Evolutionary conservation across 2,888 invertebrate genomes (phyloP).

Genomic region (Dasypogon diadema): DNA sequence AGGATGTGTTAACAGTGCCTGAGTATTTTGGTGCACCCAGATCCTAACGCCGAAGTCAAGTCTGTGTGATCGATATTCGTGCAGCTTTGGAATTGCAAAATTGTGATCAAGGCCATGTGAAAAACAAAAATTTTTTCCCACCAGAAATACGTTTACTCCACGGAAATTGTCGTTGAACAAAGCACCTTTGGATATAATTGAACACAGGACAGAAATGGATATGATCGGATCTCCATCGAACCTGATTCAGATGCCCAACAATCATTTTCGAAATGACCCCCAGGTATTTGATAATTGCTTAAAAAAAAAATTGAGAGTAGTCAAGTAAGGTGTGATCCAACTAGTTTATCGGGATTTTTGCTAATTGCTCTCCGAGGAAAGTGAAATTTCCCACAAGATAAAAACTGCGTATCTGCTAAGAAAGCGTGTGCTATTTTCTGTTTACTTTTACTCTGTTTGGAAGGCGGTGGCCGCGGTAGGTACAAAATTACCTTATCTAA

Average conservation of each 20-base stretch:
- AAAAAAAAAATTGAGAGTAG: slow-evolving; percentile 1
- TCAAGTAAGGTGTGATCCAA: slow-evolving; percentile 24
- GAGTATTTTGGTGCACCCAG: slow-evolving; percentile 2
- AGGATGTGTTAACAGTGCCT: slow-evolving; percentile 1
- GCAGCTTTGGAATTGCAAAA: too few species aligned
- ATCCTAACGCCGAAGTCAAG: not conserved
- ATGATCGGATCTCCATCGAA: slow-evolving; percentile 44
- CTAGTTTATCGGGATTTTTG: slow-evolving; percentile 29
- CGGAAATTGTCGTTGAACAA: not conserved
- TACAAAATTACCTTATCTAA: slow-evolving; percentile 11
- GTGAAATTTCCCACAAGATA: slow-evolving; percentile 28
- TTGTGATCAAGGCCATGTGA: slow-evolving; percentile 32
- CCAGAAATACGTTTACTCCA: not conserved
- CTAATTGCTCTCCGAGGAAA: slow-evolving; percentile 26
- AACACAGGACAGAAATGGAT: slow-evolving; percentile 11
- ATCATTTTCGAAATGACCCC: slow-evolving; percentile 39
- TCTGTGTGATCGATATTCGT: slow-evolving; percentile 6
- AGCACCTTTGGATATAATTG: not conserved
- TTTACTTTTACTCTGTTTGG: slow-evolving; percentile 33
- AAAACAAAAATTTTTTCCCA: not conserved
- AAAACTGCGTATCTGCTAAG: slow-evolving; percentile 9
- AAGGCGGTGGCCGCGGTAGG: slow-evolving; percentile 3
- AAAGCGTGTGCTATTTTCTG: slow-evolving; percentile 39
- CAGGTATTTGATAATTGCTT: slow-evolving; percentile 26
- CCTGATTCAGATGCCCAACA: slow-evolving; percentile 44